Evolutionary conservation across 2,888 invertebrate species (phyloP), one percentile per base, ranked within the genome.

Genomic region (Netelia melanura): DNA sequence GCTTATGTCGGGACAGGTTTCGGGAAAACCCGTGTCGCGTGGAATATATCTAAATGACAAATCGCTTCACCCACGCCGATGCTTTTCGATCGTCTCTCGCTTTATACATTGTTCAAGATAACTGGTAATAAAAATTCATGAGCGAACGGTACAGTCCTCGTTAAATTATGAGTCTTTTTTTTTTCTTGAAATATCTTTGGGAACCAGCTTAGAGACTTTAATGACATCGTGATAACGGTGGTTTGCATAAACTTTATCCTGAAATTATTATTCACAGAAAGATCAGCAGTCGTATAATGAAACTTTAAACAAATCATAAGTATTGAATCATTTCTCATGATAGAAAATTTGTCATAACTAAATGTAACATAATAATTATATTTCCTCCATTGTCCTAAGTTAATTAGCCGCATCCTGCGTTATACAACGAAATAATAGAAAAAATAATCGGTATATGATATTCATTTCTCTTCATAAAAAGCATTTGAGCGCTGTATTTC

Each of bases 1-100:
- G 14, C 10, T 5, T n/a, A 76, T 38, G 38, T 62, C 52, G 38
- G 62, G 61, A 74, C 80, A 48, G 72, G 80, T 80, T 80, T 74
- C 58, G 70, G 56, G 38, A 81, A 81, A 76, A 75, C 76, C 75
- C 75, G 74, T 58, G 17, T 71, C 62, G 74, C 44, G 62, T 52
- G 56, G n/a, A 21, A 58, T 21, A 65, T 64, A 84, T 72, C n/a
- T 52, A 71, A 76, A 84, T 44, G 71, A 62, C 75, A 10, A 67
- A 81, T 81, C 72, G 38, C 11, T 11, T 5, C 48, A 52, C 83
- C 70, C 62, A 80, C 71, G 70, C 68, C 21, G 52, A 30, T 5
- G 11, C 67, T 62, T 61, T 54, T 30, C 14, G 58, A 25, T 30
- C 48, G 14, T 43, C n/a, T 43, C 21, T 44, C 30, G 6, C 72